Evolutionary conservation across 2,888 invertebrate species (phyloP), one percentile per base, ranked within the genome.

Genomic region (Leptinotarsa tumamoca): DNA sequence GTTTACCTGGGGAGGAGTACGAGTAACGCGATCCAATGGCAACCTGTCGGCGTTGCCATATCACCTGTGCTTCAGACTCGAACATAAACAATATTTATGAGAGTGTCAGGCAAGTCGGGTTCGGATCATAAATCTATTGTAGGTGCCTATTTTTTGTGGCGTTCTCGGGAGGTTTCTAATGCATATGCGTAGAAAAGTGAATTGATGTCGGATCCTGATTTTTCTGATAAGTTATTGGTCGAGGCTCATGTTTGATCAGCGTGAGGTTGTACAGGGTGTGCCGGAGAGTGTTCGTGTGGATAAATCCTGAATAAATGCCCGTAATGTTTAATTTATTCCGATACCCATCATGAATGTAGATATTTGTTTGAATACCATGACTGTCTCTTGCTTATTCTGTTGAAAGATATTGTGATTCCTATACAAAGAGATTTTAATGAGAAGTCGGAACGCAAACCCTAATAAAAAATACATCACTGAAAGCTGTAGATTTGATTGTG

Each of bases 41-140:
- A 84, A 85, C 84, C 84, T 84, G 83, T 82, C 87, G 83, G 83
- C 84, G 87, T 88, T 88, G 87, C 88, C 88, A 86, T 83, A 82
- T 87, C 85, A 85, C 85, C 85, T 85, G 85, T 80, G 80, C 82
- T 82, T 84, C 83, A 84, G 84, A 83, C 82, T 86, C 85, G 86
- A 88, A 88, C 88, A 88, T 88, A 88, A 88, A 88, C 88, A 88
- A 88, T 88, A 89, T 88, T 89, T 88, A 89, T 88, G 88, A 87
- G 85, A 85, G 83, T 87, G 88, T 88, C 89, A 88, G 87, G 85
- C 86, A 86, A 86, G 86, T 87, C 87, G 83, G 87, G 86, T 87
- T 88, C 84, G 82, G 85, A 83, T 87, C 88, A 86, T 89, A 88
- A 88, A 89, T 88, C 88, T 88, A 87, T 87, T 86, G 85, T 83